Percentiles rank a stretch among this genome's conserved stretches.
These are phyloP conservation scores for Acrocephalus arundinaceus DNA, from an alignment of 2,113 vertebrate genomes.

Conservation along the genomic window DNA sequence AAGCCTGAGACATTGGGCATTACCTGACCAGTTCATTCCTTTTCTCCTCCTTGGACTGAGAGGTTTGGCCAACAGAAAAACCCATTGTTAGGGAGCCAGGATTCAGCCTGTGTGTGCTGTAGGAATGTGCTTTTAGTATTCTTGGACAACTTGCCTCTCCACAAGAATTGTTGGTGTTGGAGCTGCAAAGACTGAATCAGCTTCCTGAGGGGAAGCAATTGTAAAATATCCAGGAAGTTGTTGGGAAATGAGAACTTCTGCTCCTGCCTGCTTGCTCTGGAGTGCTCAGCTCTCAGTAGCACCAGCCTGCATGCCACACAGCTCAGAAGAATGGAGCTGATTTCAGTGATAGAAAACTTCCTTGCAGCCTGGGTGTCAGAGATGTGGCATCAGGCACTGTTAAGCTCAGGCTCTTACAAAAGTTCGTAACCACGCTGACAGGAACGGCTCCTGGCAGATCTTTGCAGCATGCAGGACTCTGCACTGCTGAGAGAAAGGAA, in stretches of 20 bases:
- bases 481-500: not conserved
- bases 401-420: not conserved
- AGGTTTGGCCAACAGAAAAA: not conserved
- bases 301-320: not conserved
- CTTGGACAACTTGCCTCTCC: conserved; percentile 51
- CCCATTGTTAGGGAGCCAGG: conserved; percentile 13
- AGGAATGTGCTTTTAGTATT: conserved; percentile 42
- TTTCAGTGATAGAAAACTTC: not conserved
- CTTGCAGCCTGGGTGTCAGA: not conserved
- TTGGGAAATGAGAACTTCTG: conserved; percentile 70
- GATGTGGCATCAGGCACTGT: not conserved
- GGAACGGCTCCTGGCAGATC: not conserved
- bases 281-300: not conserved
- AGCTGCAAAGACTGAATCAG: conserved; percentile 61
- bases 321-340: not conserved
- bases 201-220: conserved; percentile 82
- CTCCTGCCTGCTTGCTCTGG: conserved; percentile 20
- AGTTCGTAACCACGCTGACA: fast-evolving
- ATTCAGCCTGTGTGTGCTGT: not conserved
- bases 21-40: not conserved
- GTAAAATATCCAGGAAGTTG: conserved; percentile 78
- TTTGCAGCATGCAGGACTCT: not conserved
- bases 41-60: not conserved
- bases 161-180: conserved; percentile 74
- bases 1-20: fast-evolving